These are phyloP conservation scores for Globia sparganii DNA, from an alignment of 2,888 invertebrate species.

Conservation along the genomic window DNA sequence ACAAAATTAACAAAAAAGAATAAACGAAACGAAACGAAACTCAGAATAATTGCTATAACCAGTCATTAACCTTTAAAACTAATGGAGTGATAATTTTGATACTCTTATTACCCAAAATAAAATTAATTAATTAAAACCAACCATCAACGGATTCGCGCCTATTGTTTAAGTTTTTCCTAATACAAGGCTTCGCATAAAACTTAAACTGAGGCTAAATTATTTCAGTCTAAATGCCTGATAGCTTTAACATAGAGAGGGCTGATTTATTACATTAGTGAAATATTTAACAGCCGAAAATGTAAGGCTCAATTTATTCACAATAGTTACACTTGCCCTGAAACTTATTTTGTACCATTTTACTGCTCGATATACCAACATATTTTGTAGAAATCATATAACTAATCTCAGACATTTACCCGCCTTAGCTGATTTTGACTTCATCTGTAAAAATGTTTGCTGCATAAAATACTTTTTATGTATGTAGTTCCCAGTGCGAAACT, in stretches of 20 bases:
- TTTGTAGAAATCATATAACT: not conserved
- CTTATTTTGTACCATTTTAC: not conserved
- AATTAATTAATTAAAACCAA: conserved; percentile 40
- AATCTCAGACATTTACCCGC: not conserved
- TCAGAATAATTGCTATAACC: not conserved
- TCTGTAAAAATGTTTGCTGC: conserved; percentile 46
- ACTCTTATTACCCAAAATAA: conserved; percentile 23
- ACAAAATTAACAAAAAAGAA: not conserved
- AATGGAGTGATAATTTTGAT: conserved; percentile 44
- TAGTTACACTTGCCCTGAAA: not conserved
- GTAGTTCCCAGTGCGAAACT: conserved; percentile 43
- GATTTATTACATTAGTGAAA: not conserved
- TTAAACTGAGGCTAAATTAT: conserved; percentile 25
- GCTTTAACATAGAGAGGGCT: not conserved
- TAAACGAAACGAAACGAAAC: conserved; percentile 2
- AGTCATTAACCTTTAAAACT: conserved; percentile 17
- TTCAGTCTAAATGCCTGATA: conserved; percentile 8
- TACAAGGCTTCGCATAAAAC: conserved; percentile 6
- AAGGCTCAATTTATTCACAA: not conserved
- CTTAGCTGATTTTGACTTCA: conserved; percentile 21
- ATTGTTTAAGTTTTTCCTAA: conserved; percentile 24
- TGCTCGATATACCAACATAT: not conserved
- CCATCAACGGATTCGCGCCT: not conserved
- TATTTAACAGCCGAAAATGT: conserved; percentile 6
- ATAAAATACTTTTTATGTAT: conserved; percentile 56